Evolutionary conservation across 2,888 invertebrate species (phyloP), one percentile per base, ranked within the genome.

Genomic region (Antheraea assamensis): DNA sequence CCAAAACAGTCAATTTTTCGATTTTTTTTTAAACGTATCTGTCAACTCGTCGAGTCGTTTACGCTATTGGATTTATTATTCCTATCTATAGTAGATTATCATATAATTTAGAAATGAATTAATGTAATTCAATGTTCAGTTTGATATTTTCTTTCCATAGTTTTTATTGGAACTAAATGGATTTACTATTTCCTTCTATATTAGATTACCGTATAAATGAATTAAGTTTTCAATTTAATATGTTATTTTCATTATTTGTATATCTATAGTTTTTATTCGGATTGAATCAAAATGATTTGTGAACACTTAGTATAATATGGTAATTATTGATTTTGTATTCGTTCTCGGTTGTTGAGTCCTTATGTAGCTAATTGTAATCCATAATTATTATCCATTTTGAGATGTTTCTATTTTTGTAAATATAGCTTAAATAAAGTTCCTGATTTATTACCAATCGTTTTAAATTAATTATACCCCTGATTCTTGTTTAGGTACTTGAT

Each of bases 341-440:
- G 77, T 80, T 83, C 78, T 84, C 81, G 89, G 85, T 90, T 90
- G 89, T 90, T 91, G 82, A 88, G 82, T 84, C 84, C 88, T 84
- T 82, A 30, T 78, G 80, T 85, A 82, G 79, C 81, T 86, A 83
- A 85, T 88, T 85, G 81, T 85, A 80, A 83, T 81, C 82, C 79
- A 72, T 80, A 78, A 80, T 84, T 81, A 82, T 84, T 85, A 80
- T 82, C 82, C 92, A 93, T 93, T 93, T 93, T 91, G 91, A 90
- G 89, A 93, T 89, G 88, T 88, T 88, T 92, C 91, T 93, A 92
- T 92, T 90, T 92, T 90, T 93, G 93, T 94, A 94, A 89, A 93
- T 93, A 93, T 92, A 89, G 87, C 82, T 86, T 90, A 90, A 93
- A 92, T 92, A 93, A 93, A 94, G 94, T 94, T 94, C 94, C 94